These are phyloP conservation scores for Bothrops jararaca DNA, from an alignment of 2,113 vertebrate genomes.

Conservation along the genomic window DNA sequence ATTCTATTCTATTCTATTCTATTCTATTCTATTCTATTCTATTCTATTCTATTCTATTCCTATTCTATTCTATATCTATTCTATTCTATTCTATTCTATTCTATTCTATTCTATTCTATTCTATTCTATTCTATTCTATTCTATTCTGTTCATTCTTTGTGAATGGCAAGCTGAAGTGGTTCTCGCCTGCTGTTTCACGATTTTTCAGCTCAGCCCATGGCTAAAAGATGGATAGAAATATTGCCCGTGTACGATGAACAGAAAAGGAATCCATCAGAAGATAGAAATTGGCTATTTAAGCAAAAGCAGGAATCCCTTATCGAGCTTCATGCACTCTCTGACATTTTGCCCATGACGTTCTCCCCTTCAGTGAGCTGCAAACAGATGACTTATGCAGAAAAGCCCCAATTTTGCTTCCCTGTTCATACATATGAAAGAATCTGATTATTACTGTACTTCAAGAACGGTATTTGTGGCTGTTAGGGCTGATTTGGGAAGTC, in stretches of 20 bases:
- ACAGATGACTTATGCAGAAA: background rate
- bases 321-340: background rate
- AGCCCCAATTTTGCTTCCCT: background rate
- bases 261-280: background rate
- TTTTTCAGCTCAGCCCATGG: background rate
- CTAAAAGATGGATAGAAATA: background rate
- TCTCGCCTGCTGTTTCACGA: constrained; percentile 8
- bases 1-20: too few relatives aligned
- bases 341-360: background rate
- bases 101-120: too few relatives aligned
- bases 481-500: background rate
- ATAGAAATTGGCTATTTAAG: background rate
- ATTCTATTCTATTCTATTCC: background rate
- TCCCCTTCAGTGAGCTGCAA: background rate
- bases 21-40: background rate
- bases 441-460: background rate
- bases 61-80: too few relatives aligned
- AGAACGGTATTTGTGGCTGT: background rate
- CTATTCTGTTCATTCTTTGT: background rate
- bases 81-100: too few relatives aligned
- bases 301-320: background rate
- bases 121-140: too few relatives aligned
- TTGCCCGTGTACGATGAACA: background rate
- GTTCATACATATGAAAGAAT: background rate
- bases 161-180: background rate